These are phyloP conservation scores for Choreutis nemorana DNA, from an alignment of 2,888 invertebrate species.

Conservation along the genomic window DNA sequence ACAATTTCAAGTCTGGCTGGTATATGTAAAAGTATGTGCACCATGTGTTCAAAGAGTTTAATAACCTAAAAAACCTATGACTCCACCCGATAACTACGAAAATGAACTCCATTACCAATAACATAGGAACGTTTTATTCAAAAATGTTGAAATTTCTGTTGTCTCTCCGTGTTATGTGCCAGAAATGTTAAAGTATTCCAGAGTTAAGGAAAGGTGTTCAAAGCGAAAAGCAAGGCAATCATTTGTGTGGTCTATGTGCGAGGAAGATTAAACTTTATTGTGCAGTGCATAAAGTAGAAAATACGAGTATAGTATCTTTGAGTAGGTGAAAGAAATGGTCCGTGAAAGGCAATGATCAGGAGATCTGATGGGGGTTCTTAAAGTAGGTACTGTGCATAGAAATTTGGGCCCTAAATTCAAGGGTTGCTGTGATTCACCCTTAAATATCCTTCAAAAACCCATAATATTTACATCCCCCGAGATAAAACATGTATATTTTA, in stretches of 20 bases:
- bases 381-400: conserved; percentile 28
- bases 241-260: conserved; percentile 40
- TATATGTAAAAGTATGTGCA: conserved; percentile 64
- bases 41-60: conserved; percentile 22
- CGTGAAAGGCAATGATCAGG: conserved; percentile 30
- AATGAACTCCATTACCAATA: no score
- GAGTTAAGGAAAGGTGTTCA: conserved; percentile 33
- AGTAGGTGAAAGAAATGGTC: conserved; percentile 35
- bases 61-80: no score
- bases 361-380: conserved; percentile 18
- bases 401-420: conserved; percentile 22
- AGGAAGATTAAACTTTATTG: conserved; percentile 53
- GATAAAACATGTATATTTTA: no score
- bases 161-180: conserved; percentile 36
- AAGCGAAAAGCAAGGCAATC: conserved; percentile 37
- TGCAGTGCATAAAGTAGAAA: conserved; percentile 60
- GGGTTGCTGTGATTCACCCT: no score
- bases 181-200: conserved; percentile 31
- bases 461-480: no score
- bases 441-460: no score
- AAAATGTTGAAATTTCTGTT: no score
- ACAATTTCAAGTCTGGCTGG: conserved; percentile 44
- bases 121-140: conserved; percentile 25
- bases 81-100: conserved; percentile 24
- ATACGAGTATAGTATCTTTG: conserved; percentile 19